phyloP scores from a whole-genome alignment of 2,113 vertebrate genomes.

The Lanius collurio region DNA sequence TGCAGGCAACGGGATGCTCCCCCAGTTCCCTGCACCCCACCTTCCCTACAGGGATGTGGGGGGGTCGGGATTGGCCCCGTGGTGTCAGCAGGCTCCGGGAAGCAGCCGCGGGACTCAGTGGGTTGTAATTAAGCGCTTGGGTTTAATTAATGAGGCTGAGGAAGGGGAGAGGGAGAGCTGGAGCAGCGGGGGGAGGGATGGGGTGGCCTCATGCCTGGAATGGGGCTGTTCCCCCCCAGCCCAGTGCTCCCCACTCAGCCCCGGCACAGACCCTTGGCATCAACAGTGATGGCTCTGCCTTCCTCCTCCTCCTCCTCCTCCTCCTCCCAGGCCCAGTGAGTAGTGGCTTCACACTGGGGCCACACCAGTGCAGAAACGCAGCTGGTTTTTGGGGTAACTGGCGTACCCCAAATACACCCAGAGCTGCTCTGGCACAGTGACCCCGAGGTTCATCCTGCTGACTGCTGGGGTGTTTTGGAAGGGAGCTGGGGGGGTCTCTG shows the following conservation, averaged over 20 bases:
- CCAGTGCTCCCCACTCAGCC: neutral
- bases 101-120: neutral
- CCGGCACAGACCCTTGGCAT: neutral
- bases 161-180: neutral
- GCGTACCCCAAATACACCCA: neutral
- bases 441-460: accelerated
- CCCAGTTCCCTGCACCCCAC: neutral
- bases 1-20: accelerated
- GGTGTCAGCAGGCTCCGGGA: neutral
- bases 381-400: neutral
- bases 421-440: accelerated
- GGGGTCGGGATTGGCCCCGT: accelerated
- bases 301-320: neutral
- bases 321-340: neutral
- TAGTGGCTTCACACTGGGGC: accelerated
- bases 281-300: neutral
- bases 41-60: neutral
- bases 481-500: neutral
- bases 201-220: neutral
- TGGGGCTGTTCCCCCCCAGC: neutral
- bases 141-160: conserved; percentile 1
- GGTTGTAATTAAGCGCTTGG: neutral
- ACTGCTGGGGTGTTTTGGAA: neutral
- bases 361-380: neutral
- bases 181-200: neutral